Evolutionary conservation across 2,888 invertebrate species (phyloP), one percentile per base, ranked within the genome.

Genomic region (Campoplex nolae): DNA sequence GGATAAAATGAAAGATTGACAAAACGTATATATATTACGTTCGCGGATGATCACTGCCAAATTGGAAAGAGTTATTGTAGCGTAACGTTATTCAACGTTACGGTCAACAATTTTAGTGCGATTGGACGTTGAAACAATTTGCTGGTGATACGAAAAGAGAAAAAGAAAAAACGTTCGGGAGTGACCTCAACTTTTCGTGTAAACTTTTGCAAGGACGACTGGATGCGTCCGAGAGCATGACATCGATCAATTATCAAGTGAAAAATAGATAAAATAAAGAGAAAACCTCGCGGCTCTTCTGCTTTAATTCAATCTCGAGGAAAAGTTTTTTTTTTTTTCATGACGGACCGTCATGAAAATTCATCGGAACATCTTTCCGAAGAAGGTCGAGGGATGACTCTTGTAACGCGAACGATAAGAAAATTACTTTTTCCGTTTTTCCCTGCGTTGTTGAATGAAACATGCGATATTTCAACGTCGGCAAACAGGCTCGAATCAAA

Each of bases 261-360:
- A 32, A 28, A 32, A 62, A 62, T 1, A 62, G 62, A 38, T 38
- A 38, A 38, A 38, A 38, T 38, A 38, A 6, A n/a, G 62, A 62
- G 32, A 32, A 32, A 62, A 13, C 16, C 32, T 11, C 51, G 28
- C 51, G 28, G 48, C 48, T 71, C 18, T 32, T 71, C 32, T 35
- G 38, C n/a, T 56, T 73, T 73, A 73, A 73, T 73, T 73, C 54
- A 35, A 54, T 73, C 73, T n/a, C 73, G 16, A 3, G 38, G 51
- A 54, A 73, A 73, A 73, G 73, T 73, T 73, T n/a, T n/a, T n/a
- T n/a, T n/a, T n/a, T n/a, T n/a, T n/a, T n/a, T n/a, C n/a, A n/a
- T n/a, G 32, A 16, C 56, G 23, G 23, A 13, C 51, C 7, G 51
- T 51, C 18, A 51, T 51, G 51, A 51, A 51, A 51, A 51, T 51